A percentile compares a stretch with the other conserved stretches of the same genome.
These are phyloP conservation scores for Acipenser transmontanus DNA, from an alignment of 2,797 vertebrate genomes.

Conservation along the genomic window DNA sequence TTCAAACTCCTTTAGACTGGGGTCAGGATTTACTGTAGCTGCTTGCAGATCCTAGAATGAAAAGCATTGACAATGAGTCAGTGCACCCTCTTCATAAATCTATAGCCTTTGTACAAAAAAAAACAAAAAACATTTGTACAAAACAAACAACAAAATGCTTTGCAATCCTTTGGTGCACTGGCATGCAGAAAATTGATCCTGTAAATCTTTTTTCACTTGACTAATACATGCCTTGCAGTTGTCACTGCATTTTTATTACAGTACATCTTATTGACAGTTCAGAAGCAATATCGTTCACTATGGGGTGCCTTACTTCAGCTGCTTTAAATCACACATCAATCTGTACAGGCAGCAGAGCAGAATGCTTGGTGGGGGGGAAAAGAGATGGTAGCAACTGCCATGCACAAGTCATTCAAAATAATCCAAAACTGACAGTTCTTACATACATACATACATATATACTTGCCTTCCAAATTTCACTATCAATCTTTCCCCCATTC, in stretches of 20 bases:
- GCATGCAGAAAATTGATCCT: background rate
- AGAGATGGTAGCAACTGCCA: conserved; percentile 56
- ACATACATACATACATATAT: conserved; percentile 29
- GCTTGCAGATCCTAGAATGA: conserved; percentile 76
- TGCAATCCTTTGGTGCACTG: background rate
- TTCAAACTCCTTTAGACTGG: conserved; percentile 92
- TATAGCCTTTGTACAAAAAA: background rate
- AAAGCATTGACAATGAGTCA: too few relatives aligned
- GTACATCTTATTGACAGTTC: too few relatives aligned
- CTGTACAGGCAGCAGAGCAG: too few relatives aligned
- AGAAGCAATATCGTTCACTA: too few relatives aligned
- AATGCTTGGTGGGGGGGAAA: too few relatives aligned
- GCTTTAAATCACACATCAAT: too few relatives aligned
- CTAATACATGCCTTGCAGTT: background rate
- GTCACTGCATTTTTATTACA: too few relatives aligned
- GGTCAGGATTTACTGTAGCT: conserved; percentile 88
- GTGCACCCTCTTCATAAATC: background rate
- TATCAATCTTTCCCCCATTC: conserved; percentile 98
- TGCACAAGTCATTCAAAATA: conserved; percentile 57
- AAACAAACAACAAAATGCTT: background rate
- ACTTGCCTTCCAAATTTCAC: conserved; percentile 85
- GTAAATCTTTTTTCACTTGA: background rate
- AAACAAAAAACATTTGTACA: background rate
- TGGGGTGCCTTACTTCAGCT: too few relatives aligned
- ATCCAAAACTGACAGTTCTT: conserved; percentile 29